phyloP scores from a whole-genome alignment of 2,797 vertebrate species.

The Hydrophis major region DNA sequence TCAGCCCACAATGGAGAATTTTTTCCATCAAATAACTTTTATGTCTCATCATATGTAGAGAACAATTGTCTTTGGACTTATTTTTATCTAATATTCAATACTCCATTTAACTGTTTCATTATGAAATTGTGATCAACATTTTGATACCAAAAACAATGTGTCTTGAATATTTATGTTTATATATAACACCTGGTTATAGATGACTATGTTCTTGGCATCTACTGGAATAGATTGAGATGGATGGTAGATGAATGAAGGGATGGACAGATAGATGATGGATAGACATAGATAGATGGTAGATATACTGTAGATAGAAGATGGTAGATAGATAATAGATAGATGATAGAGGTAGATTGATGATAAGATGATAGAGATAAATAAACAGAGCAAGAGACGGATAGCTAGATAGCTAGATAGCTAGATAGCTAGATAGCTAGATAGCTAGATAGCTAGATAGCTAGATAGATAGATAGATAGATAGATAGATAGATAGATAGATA shows the following conservation, averaged over 20 bases:
- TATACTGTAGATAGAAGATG: too few species aligned
- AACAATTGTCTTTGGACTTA: background rate
- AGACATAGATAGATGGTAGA: too few species aligned
- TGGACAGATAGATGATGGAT: background rate
- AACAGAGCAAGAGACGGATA: too few species aligned
- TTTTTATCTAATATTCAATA: background rate
- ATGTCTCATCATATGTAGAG: background rate
- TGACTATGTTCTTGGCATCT: background rate
- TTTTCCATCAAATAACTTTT: background rate
- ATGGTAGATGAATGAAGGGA: background rate
- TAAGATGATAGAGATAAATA: too few species aligned
- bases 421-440: too few species aligned
- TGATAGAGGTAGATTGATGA: too few species aligned
- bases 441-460: background rate
- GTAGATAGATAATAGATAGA: background rate
- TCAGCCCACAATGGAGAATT: background rate
- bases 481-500: too few species aligned
- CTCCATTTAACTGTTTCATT: background rate
- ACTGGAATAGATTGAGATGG: background rate
- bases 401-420: too few species aligned
- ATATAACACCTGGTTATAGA: background rate
- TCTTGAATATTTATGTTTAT: background rate
- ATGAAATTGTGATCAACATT: background rate
- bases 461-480: background rate
- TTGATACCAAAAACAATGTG: background rate